Evolutionary conservation across 2,888 invertebrate species (phyloP).

Genomic region (Alsophila aescularia): DNA sequence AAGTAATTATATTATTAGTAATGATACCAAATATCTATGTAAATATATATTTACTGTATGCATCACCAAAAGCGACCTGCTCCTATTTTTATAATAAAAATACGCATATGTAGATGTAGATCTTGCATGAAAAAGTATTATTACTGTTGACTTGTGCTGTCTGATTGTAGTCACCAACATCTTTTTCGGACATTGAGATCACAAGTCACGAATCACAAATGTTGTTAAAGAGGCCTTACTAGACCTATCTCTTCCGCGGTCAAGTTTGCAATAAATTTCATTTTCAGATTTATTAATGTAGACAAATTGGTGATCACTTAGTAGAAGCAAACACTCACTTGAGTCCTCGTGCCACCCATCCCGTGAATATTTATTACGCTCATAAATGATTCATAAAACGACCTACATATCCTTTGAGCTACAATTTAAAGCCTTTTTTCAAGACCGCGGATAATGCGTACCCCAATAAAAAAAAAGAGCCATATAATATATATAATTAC

Average conservation of each 20-base stretch:
- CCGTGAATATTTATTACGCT: slow-evolving; percentile 24
- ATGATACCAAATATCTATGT: slow-evolving; percentile 1
- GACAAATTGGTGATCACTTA: slow-evolving; percentile 1
- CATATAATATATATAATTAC: slow-evolving; percentile 65
- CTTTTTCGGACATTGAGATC: too few relatives aligned
- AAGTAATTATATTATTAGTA: not conserved
- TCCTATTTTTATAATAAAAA: slow-evolving; percentile 3
- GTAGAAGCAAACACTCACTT: not conserved
- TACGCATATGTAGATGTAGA: slow-evolving; percentile 15
- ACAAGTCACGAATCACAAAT: too few relatives aligned
- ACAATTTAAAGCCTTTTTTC: slow-evolving; percentile 45
- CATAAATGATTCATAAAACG: slow-evolving; percentile 41
- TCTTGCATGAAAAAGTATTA: slow-evolving; percentile 9
- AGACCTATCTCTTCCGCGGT: too few relatives aligned
- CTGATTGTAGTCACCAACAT: too few relatives aligned
- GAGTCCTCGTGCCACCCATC: slow-evolving; percentile 6
- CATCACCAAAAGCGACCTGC: slow-evolving; percentile 2
- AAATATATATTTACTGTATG: slow-evolving; percentile 8
- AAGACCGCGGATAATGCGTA: slow-evolving; percentile 49
- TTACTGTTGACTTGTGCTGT: not conserved
- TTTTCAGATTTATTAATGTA: not conserved
- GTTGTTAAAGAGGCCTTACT: too few relatives aligned
- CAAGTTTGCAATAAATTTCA: not conserved
- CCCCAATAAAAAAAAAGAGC: slow-evolving; percentile 54
- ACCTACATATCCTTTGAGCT: slow-evolving; percentile 43